A percentile compares a stretch with the other conserved stretches of the same genome.
These are phyloP conservation scores for Ramphastos sulfuratus DNA, from an alignment of 2,113 vertebrate species.

Conservation along the genomic window DNA sequence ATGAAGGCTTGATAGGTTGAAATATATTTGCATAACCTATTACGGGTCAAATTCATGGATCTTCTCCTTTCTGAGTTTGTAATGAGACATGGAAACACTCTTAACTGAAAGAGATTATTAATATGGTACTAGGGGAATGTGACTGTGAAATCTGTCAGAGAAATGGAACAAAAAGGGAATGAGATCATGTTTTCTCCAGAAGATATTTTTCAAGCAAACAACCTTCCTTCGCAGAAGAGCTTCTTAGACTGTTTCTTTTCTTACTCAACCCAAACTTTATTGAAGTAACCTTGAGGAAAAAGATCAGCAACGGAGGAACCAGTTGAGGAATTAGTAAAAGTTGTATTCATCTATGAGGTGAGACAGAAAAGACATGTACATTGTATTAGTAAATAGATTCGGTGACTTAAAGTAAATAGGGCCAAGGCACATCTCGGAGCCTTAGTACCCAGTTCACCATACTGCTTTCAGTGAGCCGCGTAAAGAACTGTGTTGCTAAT, in stretches of 20 bases:
- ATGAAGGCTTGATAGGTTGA: neutral
- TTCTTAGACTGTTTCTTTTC: neutral
- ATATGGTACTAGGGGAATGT: neutral
- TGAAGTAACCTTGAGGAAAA: neutral
- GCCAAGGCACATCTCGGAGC: neutral
- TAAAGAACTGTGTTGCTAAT: neutral
- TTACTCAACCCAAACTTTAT: neutral
- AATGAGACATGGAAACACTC: constrained; percentile 17
- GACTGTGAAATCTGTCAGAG: neutral
- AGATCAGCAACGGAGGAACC: neutral
- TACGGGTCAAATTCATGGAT: neutral
- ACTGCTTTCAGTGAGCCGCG: neutral
- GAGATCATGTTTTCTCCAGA: neutral
- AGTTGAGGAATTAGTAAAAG: neutral
- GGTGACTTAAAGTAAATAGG: neutral
- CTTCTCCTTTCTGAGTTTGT: neutral
- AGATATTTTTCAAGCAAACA: neutral
- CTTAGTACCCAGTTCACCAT: neutral
- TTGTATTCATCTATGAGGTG: neutral
- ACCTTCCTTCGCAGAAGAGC: neutral
- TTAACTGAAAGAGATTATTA: neutral
- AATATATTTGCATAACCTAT: constrained; percentile 20
- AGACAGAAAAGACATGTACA: neutral
- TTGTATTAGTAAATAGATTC: neutral
- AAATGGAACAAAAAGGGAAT: neutral